A percentile compares a stretch with the other conserved stretches of the same genome.
Conservation (phyloP, 2,113 vertebrate species). For the Rhinoderma darwinii region DNA sequence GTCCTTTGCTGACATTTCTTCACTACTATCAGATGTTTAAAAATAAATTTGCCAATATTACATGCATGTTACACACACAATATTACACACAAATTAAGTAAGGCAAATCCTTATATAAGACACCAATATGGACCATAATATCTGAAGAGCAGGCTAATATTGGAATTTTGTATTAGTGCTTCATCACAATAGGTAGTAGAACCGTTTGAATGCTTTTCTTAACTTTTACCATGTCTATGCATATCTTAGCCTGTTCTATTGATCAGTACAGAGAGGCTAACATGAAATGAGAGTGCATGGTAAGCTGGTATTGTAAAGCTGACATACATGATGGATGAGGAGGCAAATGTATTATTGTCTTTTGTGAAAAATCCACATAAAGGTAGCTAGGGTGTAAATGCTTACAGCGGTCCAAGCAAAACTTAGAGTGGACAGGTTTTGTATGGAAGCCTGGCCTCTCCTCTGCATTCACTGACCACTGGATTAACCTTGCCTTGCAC, state of each 20-base stretch:
- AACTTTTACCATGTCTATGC: background rate
- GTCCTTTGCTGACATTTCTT: background rate
- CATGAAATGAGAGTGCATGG: background rate
- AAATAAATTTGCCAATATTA: background rate
- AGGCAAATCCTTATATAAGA: background rate
- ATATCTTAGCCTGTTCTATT: background rate
- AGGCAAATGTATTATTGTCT: conserved; percentile 7
- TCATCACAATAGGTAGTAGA: background rate
- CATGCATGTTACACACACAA: background rate
- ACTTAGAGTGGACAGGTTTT: background rate
- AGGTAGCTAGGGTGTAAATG: conserved; percentile 23
- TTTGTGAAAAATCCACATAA: conserved; percentile 12
- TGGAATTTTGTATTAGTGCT: background rate
- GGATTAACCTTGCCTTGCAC: background rate
- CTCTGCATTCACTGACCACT: background rate
- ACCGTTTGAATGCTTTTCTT: background rate
- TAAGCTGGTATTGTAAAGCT: conserved; percentile 26
- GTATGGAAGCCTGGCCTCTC: conserved; percentile 10
- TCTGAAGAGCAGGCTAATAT: background rate
- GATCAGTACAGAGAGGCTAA: background rate
- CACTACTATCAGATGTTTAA: background rate
- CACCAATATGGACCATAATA: background rate
- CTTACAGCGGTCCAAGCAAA: conserved; percentile 25
- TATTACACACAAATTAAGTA: too few relatives aligned
- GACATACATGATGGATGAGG: conserved; percentile 35